A percentile compares a stretch with the other conserved stretches of the same genome.
These are phyloP conservation scores for Lerista edwardsae DNA, from an alignment of 2,797 vertebrate genomes.

Conservation along the genomic window DNA sequence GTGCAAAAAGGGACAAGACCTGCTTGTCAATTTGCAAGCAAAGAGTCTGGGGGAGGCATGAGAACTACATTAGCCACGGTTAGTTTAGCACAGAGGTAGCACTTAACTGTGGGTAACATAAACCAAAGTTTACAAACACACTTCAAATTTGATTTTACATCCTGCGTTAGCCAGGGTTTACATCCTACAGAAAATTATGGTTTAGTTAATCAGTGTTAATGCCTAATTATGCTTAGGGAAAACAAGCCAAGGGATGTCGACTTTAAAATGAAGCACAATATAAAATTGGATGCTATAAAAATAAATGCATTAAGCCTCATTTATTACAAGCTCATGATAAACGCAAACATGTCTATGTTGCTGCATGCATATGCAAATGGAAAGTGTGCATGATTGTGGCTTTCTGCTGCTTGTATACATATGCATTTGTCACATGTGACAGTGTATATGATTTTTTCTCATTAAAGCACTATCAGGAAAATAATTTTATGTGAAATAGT, in stretches of 20 bases:
- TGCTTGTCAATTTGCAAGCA: neutral
- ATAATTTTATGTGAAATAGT: neutral
- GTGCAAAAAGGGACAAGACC: neutral
- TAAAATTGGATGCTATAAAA: neutral
- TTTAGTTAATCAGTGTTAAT: neutral
- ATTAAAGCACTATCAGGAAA: neutral
- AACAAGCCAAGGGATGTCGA: neutral
- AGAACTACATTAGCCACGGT: neutral
- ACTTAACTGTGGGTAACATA: neutral
- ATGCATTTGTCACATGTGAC: neutral
- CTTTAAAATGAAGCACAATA: neutral
- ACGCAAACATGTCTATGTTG: neutral
- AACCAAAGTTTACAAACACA: neutral
- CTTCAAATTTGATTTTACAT: neutral
- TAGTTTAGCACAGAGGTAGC: neutral
- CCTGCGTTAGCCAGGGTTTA: neutral
- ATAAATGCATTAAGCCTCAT: neutral
- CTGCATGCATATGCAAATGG: neutral
- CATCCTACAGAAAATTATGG: neutral
- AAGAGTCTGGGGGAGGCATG: neutral
- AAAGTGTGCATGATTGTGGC: neutral
- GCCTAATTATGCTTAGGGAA: neutral
- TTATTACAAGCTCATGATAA: neutral
- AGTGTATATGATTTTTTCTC: neutral
- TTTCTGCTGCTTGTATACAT: neutral